These are phyloP conservation scores for Dorcus hopei DNA, from an alignment of 2,888 invertebrate species.

Conservation along the genomic window DNA sequence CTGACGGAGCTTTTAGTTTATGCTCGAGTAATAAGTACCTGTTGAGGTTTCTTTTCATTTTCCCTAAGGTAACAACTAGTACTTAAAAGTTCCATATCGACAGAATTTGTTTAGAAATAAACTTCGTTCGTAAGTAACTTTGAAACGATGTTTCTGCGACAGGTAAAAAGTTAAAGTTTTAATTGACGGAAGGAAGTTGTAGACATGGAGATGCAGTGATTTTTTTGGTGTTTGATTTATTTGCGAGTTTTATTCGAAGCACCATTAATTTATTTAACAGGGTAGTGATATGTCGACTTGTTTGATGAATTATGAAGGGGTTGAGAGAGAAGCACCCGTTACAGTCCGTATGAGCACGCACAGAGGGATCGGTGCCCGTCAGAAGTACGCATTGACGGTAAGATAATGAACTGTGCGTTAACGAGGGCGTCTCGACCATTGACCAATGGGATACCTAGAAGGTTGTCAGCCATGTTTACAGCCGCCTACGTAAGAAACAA, in stretches of 20 bases:
- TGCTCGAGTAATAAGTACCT: neutral
- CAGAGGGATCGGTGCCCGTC: conserved; percentile 23
- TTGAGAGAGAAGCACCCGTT: conserved; percentile 21
- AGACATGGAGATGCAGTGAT: too few species aligned
- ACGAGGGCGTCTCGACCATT: conserved; percentile 32
- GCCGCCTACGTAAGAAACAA: conserved; percentile 35
- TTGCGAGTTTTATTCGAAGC: too few species aligned
- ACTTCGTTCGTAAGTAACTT: too few species aligned
- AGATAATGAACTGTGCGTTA: conserved; percentile 30
- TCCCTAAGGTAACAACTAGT: too few species aligned
- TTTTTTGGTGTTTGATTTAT: too few species aligned
- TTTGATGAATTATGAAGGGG: conserved; percentile 22
- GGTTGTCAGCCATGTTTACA: conserved; percentile 34
- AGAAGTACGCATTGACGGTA: conserved; percentile 31
- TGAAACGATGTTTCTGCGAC: neutral
- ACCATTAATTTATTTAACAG: conserved; percentile 27
- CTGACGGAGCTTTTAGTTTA: conserved; percentile 12
- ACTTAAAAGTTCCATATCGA: too few species aligned
- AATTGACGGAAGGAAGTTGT: neutral
- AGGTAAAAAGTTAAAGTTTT: neutral
- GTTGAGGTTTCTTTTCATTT: too few species aligned
- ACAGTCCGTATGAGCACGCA: conserved; percentile 24
- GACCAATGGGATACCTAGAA: conserved; percentile 33
- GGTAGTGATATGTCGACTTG: conserved; percentile 19
- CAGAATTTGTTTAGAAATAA: too few species aligned